Evolutionary conservation across 2,888 invertebrate species (phyloP), one percentile per base, ranked within the genome.

Genomic region (Amiota communis): DNA sequence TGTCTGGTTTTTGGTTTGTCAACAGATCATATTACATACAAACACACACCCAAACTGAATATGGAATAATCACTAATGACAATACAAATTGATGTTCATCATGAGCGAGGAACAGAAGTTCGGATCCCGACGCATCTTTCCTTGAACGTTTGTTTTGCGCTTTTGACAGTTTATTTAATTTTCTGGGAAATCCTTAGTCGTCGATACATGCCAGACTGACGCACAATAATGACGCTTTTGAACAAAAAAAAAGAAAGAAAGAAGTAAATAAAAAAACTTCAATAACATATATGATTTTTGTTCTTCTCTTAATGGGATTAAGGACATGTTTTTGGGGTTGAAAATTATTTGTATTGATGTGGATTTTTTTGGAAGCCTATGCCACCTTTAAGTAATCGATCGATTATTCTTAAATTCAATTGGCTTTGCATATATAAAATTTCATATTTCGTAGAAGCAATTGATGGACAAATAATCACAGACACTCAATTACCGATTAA

Each of bases 321-420:
- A 36, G 36, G 36, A 36, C 6, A 17, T 67, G 20, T 20, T 68
- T 68, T 68, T 68, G 46, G 67, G 67, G 67, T 68, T 68, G 67
- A n/a, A 47, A 51, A 51, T 47, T n/a, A 11, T n/a, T 51, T 59
- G 59, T 53, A 53, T 13, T 51, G 67, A 17, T 49, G 9, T 67
- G 67, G 6, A n/a, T 15, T 23, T 67, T n/a, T 67, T 15, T 67
- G 11, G 8, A 49, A 17, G 49, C 65, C 64, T 69, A 69, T 73
- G 72, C 73, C 73, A 75, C 75, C 73, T 75, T 73, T 73, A 73
- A 73, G 73, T 73, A 63, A 73, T 73, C 65, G 75, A 73, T 69
- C 48, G 53, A 46, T 51, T 59, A 61, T 20, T 46, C 53, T 49
- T 51, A 53, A 53, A 15, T 20, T 8, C 20, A 11, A 9, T 59